Conservation (phyloP, 2,797 vertebrate genomes). For the Onychomys leucogaster region DNA sequence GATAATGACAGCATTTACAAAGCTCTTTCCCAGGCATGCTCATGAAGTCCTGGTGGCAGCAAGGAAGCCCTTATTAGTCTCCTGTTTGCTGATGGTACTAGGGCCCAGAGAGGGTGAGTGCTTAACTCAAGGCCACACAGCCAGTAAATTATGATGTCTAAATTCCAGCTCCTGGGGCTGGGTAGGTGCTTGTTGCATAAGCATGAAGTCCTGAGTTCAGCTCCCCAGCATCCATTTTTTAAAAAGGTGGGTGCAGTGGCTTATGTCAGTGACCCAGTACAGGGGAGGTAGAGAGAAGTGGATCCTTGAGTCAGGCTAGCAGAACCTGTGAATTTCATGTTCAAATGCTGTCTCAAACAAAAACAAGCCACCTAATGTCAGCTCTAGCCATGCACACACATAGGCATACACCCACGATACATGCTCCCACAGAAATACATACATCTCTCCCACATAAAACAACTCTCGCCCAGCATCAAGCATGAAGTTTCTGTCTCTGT, state of each 20-base stretch:
- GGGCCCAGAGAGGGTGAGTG: not conserved
- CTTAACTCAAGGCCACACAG: not conserved
- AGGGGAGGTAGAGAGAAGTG: not conserved
- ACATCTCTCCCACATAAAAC: not conserved
- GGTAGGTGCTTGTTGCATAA: not conserved
- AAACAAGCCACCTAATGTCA: not conserved
- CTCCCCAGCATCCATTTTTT: not conserved
- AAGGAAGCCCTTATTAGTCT: slow-evolving; percentile 50
- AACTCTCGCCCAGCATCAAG: not conserved
- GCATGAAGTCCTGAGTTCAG: not conserved
- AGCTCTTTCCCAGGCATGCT: slow-evolving; percentile 64
- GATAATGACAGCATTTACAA: slow-evolving; percentile 19
- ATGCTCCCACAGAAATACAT: not conserved
- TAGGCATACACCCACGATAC: not conserved
- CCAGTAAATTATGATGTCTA: not conserved
- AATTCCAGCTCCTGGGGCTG: not conserved
- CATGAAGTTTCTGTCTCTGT: not conserved
- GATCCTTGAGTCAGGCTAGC: not conserved
- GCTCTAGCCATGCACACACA: not conserved
- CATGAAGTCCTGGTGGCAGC: slow-evolving; percentile 1
- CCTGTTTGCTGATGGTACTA: not conserved
- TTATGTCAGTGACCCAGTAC: not conserved
- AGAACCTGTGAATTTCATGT: not conserved
- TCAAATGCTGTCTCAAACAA: not conserved
- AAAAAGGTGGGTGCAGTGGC: not conserved